Evolutionary conservation across 1,140 invertebrate genomes (phyloP).

Genomic region (Ptiloglossa arizonensis): DNA sequence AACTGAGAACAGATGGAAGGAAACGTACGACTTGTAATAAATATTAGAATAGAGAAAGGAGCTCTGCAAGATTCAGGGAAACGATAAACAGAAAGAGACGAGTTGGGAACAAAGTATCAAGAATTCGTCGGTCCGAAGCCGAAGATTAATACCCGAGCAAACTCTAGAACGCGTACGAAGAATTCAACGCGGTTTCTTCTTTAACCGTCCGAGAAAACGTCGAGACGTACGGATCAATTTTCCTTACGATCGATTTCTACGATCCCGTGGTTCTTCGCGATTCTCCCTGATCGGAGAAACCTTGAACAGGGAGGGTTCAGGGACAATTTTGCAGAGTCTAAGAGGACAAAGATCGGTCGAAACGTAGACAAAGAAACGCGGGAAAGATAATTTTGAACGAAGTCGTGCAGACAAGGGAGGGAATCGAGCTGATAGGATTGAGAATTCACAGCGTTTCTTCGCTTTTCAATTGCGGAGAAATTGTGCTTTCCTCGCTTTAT

Average conservation of each 20-base stretch:
- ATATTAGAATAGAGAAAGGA: not conserved
- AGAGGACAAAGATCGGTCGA: not conserved
- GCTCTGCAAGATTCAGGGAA: not conserved
- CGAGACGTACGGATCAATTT: too few species aligned
- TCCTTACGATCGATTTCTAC: too few species aligned
- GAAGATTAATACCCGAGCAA: too few species aligned
- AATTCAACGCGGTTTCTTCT: too few species aligned
- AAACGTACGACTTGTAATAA: not conserved
- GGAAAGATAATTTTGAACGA: constrained; percentile 27
- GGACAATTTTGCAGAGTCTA: not conserved
- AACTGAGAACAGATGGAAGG: not conserved
- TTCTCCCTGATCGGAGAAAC: not conserved
- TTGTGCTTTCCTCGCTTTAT: constrained; percentile 8
- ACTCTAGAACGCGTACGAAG: too few species aligned
- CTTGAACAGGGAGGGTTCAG: not conserved
- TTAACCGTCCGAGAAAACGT: not conserved
- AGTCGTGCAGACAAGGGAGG: not conserved
- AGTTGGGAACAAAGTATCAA: too few species aligned
- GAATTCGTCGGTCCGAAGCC: too few species aligned
- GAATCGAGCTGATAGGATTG: constrained; percentile 12
- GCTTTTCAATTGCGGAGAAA: constrained; percentile 4
- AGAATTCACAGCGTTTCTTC: constrained; percentile 5
- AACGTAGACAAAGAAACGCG: not conserved
- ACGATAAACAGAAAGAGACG: too few species aligned
- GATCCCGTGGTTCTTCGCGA: too few species aligned